Conservation (phyloP, 2,797 vertebrate genomes). For the Eutrigla gurnardus region DNA sequence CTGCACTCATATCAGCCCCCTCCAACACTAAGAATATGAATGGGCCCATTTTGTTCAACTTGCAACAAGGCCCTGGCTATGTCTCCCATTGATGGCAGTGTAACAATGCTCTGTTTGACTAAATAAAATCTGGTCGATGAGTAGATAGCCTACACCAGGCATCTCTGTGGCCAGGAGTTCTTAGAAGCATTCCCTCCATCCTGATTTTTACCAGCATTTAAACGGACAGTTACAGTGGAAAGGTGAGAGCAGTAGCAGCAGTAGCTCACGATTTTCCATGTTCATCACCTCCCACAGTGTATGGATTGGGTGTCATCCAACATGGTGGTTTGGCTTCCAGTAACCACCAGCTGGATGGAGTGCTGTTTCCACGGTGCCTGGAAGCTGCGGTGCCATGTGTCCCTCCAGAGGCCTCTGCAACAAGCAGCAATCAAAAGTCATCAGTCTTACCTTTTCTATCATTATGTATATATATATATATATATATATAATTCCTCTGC, state of each 20-base stretch:
- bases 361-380: slow-evolving; percentile 71
- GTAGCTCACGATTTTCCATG: slow-evolving; percentile 61
- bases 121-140: slow-evolving; percentile 22
- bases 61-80: slow-evolving; percentile 16
- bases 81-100: slow-evolving; percentile 33
- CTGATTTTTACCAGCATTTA: slow-evolving; percentile 22
- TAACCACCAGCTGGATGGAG: slow-evolving; percentile 59
- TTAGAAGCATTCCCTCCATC: slow-evolving; percentile 4
- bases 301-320: slow-evolving; percentile 67
- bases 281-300: slow-evolving; percentile 67
- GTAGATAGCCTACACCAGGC: slow-evolving; percentile 15
- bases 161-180: slow-evolving; percentile 18
- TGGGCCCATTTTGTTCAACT: slow-evolving; percentile 60
- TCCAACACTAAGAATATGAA: slow-evolving; percentile 60
- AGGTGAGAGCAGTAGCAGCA: slow-evolving; percentile 48
- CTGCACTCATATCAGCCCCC: slow-evolving; percentile 65
- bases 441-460: slow-evolving; percentile 3
- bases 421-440: slow-evolving; percentile 41
- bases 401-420: slow-evolving; percentile 59
- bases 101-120: slow-evolving; percentile 41
- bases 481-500: too few relatives aligned
- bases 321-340: slow-evolving; percentile 63
- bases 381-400: slow-evolving; percentile 59
- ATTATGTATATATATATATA: too few relatives aligned
- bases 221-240: slow-evolving; percentile 48